Conservation (phyloP, 2,888 invertebrate genomes). For the Eremobia ochroleuca region DNA sequence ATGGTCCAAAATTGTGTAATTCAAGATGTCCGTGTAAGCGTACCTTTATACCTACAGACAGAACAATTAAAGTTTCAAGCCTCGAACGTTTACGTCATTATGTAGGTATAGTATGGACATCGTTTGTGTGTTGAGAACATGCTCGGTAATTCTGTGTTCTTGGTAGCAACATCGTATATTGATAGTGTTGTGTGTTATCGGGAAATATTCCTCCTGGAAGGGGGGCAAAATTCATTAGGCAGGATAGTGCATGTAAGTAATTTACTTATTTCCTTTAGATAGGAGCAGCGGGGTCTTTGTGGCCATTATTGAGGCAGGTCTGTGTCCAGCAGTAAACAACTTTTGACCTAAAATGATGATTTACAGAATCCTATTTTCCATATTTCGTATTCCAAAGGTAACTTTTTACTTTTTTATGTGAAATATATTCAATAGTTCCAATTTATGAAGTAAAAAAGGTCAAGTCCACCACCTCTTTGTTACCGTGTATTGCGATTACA, state of each 20-base stretch:
- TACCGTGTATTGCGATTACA: background rate
- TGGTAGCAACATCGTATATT: background rate
- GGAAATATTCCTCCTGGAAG: slow-evolving; percentile 16
- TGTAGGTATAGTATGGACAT: background rate
- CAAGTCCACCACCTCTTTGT: background rate
- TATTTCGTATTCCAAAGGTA: background rate
- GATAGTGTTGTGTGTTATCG: background rate
- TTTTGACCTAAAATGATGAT: background rate
- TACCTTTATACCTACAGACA: slow-evolving; percentile 2
- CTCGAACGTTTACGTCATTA: background rate
- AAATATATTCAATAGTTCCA: background rate
- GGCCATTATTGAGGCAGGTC: background rate
- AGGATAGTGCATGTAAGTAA: background rate
- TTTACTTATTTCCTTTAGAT: background rate
- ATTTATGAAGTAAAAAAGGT: background rate
- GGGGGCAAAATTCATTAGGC: background rate
- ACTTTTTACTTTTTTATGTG: background rate
- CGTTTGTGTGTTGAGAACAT: background rate
- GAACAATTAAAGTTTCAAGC: slow-evolving; percentile 38
- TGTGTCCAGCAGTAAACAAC: background rate
- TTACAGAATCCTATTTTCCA: background rate
- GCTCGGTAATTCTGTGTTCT: slow-evolving; percentile 23
- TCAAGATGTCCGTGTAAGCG: background rate
- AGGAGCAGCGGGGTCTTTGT: background rate
- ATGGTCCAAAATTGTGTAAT: background rate